Evolutionary conservation across 2,888 invertebrate species (phyloP), one percentile per base, ranked within the genome.

Genomic region (Lumbricus terrestris): DNA sequence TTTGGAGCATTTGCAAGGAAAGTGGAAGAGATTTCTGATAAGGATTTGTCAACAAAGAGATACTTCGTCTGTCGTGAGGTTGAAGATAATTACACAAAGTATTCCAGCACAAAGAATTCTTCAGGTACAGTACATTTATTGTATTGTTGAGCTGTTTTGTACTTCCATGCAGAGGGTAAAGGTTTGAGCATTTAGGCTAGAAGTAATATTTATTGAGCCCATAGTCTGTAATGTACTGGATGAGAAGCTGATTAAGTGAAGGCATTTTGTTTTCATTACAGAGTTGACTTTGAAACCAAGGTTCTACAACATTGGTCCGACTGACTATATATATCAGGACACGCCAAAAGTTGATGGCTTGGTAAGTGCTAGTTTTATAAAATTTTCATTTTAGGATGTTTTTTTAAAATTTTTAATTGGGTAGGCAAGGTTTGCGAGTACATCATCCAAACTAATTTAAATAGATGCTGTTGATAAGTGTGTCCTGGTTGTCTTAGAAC

Each of bases 301-400:
- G 93, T 98, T 98, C 95, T 99, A 98, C 95, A 97, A 97, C 37
- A 95, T 99, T 40, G 97, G 98, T 23, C 96, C 96, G 90, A 95
- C 97, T 15, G 98, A 98, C 93, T 95, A 96, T 91, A 96, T 96
- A 94, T 93, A 92, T 82, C 95, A 95, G 95, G 98, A 98, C 93
- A 97, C 97, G 88, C 98, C 98, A 0, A 98, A 98, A 95, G 96
- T 98, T 91, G 98, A 99, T 95, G 96, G 96, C 40, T 93, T 96
- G 93, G 95, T 95, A 91, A 94, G 95, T 93, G 11, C 29, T 89
- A 18, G 35, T 35, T 89, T n/a, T 20, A 16, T 2, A 18, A 40
- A n/a, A 83, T 5, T 29, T 69, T 69, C 29, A 69, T n/a, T 69
- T 69, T n/a, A n/a, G 8, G 69, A 13, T 29, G 11, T 69, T 69